Percentiles rank a stretch among this genome's conserved stretches.
Evolutionary conservation across 2,888 invertebrate species (phyloP).

Genomic region (Cantharis flavilabris): DNA sequence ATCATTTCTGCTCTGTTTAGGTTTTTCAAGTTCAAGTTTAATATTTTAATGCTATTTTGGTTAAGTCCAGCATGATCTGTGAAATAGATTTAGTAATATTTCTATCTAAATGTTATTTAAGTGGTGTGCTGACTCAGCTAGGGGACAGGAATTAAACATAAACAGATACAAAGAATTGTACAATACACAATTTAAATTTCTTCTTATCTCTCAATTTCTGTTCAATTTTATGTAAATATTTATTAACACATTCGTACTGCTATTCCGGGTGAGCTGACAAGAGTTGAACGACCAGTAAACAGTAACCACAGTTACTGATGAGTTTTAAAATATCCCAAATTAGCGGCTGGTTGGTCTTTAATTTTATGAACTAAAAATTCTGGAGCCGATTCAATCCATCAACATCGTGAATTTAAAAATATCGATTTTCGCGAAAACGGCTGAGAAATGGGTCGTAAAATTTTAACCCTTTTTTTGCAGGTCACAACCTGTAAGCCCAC

Average conservation of each 20-base stretch:
- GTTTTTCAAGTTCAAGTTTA: constrained; percentile 30
- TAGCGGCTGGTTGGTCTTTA: too few species aligned
- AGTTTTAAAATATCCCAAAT: too few species aligned
- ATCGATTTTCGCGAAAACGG: too few species aligned
- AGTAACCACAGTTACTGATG: too few species aligned
- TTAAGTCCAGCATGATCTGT: constrained; percentile 46
- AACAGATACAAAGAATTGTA: background rate
- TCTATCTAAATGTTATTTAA: background rate
- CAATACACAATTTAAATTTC: background rate
- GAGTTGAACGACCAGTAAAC: too few species aligned
- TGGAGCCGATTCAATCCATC: too few species aligned
- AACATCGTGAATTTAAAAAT: too few species aligned
- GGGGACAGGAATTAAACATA: background rate
- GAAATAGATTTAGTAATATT: constrained; percentile 7
- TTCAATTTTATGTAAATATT: background rate
- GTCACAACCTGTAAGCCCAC: too few species aligned
- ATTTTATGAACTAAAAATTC: too few species aligned
- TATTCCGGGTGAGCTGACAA: background rate
- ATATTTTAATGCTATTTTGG: constrained; percentile 33
- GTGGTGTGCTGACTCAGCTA: background rate
- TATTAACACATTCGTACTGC: constrained; percentile 8
- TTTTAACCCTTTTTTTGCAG: too few species aligned
- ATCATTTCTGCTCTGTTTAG: constrained; percentile 5
- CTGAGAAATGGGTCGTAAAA: too few species aligned
- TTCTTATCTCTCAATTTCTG: background rate